Percentiles rank a stretch among this genome's conserved stretches.
These are phyloP conservation scores for Mobula birostris DNA, from an alignment of 2,113 vertebrate species.

Conservation along the genomic window DNA sequence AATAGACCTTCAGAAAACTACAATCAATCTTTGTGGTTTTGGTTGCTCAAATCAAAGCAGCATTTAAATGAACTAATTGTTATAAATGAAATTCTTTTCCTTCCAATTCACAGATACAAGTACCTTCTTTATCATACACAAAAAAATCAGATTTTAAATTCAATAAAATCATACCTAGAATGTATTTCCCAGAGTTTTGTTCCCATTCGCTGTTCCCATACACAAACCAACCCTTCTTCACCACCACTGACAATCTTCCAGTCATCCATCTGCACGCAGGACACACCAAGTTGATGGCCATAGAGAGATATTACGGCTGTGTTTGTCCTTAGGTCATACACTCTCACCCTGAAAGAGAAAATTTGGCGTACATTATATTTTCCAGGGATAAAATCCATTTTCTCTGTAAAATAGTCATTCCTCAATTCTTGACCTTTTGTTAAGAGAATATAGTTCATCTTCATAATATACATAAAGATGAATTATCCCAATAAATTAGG, in stretches of 20 bases:
- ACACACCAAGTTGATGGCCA: slow-evolving; percentile 81
- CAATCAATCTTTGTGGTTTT: background rate
- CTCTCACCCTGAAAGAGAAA: slow-evolving; percentile 61
- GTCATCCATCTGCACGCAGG: slow-evolving; percentile 74
- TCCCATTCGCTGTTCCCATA: slow-evolving; percentile 86
- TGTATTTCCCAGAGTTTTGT: slow-evolving; percentile 92
- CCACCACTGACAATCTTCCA: slow-evolving; percentile 92
- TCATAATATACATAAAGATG: background rate
- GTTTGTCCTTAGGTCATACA: slow-evolving; percentile 69
- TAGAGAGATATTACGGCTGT: slow-evolving; percentile 62
- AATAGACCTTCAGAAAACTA: background rate
- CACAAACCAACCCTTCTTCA: slow-evolving; percentile 77
- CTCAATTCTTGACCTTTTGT: slow-evolving; percentile 37
- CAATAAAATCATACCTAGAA: slow-evolving; percentile 63
- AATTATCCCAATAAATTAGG: background rate
- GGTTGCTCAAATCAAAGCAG: background rate
- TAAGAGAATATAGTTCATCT: background rate
- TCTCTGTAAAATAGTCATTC: slow-evolving; percentile 43
- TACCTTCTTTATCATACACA: background rate
- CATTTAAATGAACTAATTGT: background rate
- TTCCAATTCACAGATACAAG: background rate
- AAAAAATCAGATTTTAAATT: slow-evolving; percentile 4
- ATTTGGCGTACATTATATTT: background rate
- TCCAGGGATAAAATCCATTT: slow-evolving; percentile 40
- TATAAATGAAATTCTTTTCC: background rate